These are phyloP conservation scores for Erebia aethiops DNA, from an alignment of 2,888 invertebrate genomes.

Conservation along the genomic window DNA sequence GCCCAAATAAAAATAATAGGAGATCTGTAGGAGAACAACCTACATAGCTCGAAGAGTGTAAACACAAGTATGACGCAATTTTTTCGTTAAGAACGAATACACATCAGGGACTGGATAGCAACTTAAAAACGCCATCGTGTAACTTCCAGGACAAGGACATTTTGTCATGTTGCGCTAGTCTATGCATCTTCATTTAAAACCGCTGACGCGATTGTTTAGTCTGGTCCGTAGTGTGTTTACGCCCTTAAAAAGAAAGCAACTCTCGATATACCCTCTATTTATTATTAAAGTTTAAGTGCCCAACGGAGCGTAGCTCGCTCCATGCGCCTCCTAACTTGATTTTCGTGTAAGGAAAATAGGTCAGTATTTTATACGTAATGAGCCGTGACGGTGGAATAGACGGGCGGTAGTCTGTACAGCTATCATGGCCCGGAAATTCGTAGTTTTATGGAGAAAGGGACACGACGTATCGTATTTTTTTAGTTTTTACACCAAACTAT, in stretches of 20 bases:
- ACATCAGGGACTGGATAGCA: no score
- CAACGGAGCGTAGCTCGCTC: constrained; percentile 19
- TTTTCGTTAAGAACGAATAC: no score
- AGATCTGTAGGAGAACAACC: no score
- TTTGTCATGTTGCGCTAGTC: no score
- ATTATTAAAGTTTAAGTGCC: constrained; percentile 23
- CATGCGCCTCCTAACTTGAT: constrained; percentile 22
- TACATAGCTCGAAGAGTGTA: no score
- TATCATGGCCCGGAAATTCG: not conserved
- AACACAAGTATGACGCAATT: no score
- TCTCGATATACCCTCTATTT: constrained; percentile 6
- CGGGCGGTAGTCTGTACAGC: not conserved
- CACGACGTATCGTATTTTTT: not conserved
- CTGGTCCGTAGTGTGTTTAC: not conserved
- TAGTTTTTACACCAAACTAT: not conserved
- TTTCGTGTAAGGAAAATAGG: constrained; percentile 23
- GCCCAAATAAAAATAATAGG: no score
- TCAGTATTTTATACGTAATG: constrained; percentile 28
- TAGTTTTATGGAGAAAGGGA: not conserved
- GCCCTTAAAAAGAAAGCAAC: constrained; percentile 1
- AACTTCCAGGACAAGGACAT: no score
- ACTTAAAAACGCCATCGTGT: no score
- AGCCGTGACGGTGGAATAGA: constrained; percentile 17
- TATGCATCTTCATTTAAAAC: no score
- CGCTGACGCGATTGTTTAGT: no score